Conservation (phyloP, 2,888 invertebrate genomes). For the Ceratothoa steindachneri region DNA sequence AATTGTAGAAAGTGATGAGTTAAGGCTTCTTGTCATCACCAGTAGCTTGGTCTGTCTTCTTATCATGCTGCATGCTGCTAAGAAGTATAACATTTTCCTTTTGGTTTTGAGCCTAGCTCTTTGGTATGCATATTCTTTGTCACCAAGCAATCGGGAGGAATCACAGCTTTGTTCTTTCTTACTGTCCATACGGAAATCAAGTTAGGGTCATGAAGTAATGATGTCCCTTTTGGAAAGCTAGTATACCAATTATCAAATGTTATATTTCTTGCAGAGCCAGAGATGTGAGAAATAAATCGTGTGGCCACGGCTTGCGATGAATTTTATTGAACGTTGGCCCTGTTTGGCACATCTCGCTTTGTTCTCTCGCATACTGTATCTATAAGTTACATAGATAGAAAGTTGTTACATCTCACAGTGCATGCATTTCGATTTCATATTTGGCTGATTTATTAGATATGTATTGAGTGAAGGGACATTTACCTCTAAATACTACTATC, state of each 20-base stretch:
- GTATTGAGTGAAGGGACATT: conserved; percentile 50
- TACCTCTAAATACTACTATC: conserved; percentile 46
- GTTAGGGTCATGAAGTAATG: background rate
- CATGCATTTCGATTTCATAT: conserved; percentile 47
- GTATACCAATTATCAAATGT: conserved; percentile 22
- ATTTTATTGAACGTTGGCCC: background rate
- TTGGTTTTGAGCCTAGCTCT: no score
- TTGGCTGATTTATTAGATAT: conserved; percentile 50
- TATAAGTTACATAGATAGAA: conserved; percentile 7
- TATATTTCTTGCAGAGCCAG: conserved; percentile 11
- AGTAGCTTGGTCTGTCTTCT: background rate
- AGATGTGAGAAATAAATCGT: background rate
- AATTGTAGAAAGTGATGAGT: conserved; percentile 18
- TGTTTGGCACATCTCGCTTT: conserved; percentile 6
- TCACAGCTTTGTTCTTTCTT: conserved; percentile 10
- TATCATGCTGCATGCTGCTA: background rate
- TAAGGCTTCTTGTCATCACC: conserved; percentile 6
- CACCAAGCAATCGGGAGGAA: conserved; percentile 6
- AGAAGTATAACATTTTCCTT: background rate
- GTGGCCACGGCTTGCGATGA: background rate
- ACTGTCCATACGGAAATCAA: background rate
- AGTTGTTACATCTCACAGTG: background rate
- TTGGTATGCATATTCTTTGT: background rate
- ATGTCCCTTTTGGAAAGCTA: background rate
- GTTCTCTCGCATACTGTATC: background rate